Evolutionary conservation across 2,888 invertebrate species (phyloP).

Genomic region (Mactromeris polynyma): DNA sequence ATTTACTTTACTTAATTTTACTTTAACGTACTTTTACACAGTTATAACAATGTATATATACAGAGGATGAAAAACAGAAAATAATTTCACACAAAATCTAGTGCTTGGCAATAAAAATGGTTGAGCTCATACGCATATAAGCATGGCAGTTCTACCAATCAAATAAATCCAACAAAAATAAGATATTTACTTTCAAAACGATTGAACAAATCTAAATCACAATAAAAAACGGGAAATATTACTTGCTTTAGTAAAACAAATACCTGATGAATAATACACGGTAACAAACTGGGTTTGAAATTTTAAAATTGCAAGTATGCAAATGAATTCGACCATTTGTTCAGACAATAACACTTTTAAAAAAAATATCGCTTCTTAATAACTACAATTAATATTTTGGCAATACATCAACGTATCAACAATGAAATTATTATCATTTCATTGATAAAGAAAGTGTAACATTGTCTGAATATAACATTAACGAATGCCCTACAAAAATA

Average conservation of each 20-base stretch:
- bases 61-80: constrained; percentile 32
- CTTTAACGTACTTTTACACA: constrained; percentile 56
- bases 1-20: constrained; percentile 55
- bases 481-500: background rate
- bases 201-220: background rate
- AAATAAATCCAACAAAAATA: background rate
- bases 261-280: too few species aligned
- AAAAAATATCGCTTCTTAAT: background rate
- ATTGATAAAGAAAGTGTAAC: background rate
- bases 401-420: background rate
- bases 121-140: constrained; percentile 23
- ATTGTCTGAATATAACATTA: background rate
- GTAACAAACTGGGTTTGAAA: background rate
- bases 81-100: constrained; percentile 29
- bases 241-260: too few species aligned
- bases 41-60: constrained; percentile 62
- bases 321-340: background rate
- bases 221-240: background rate
- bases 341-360: background rate
- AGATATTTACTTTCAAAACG: background rate
- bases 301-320: background rate
- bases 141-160: background rate
- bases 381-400: background rate
- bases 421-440: background rate
- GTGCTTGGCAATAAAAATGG: background rate